phyloP scores from a whole-genome alignment of 2,113 vertebrate genomes.

The Carassius gibelio region DNA sequence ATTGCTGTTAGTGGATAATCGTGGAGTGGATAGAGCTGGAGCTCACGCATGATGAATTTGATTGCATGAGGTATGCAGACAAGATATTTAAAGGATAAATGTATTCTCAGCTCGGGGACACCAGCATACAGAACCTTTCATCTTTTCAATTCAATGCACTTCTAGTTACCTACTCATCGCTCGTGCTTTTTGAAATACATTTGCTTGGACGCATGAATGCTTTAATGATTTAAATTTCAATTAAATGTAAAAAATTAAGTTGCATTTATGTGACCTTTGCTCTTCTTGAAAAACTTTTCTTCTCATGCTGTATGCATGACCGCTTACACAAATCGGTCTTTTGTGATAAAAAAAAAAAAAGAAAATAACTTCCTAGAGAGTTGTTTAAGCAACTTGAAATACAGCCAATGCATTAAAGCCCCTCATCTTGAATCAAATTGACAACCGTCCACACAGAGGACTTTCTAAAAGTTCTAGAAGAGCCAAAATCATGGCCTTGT shows the following conservation, averaged over 20 bases:
- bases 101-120: conserved; percentile 11
- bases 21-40: conserved; percentile 43
- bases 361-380: background rate
- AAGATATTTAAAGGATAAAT: conserved; percentile 30
- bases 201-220: conserved; percentile 34
- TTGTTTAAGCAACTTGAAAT: too few relatives aligned
- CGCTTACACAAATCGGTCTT: background rate
- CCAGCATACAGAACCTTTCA: conserved; percentile 60
- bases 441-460: background rate
- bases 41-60: conserved; percentile 17
- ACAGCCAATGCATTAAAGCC: too few relatives aligned
- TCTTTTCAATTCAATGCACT: background rate
- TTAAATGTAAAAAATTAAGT: background rate
- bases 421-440: background rate
- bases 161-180: background rate
- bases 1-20: conserved; percentile 40
- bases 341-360: background rate
- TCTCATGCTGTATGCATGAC: background rate
- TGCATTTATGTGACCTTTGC: background rate
- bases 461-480: background rate
- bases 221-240: background rate
- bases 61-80: conserved; percentile 29
- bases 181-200: conserved; percentile 41
- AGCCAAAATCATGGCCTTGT: background rate
- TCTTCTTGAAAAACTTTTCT: background rate